phyloP scores from a whole-genome alignment of 2,113 vertebrate species.

The Ptilonorhynchus violaceus region DNA sequence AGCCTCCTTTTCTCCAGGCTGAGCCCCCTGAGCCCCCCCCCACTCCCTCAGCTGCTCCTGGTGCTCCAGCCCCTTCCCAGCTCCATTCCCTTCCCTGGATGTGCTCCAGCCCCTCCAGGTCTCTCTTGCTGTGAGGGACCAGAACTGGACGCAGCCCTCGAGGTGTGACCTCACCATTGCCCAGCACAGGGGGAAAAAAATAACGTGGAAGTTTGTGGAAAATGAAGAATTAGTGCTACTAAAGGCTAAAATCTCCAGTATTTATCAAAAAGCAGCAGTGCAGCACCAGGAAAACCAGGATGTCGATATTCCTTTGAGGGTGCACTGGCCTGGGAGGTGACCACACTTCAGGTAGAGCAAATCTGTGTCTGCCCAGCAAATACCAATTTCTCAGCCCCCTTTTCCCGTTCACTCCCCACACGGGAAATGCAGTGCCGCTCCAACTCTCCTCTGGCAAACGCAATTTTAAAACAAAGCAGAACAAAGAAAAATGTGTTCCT shows the following conservation, averaged over 20 bases:
- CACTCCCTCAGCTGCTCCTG: background rate
- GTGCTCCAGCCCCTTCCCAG: background rate
- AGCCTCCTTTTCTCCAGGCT: background rate
- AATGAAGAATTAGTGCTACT: background rate
- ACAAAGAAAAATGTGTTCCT: slow-evolving; percentile 60
- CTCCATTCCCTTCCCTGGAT: background rate
- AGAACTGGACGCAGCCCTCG: background rate
- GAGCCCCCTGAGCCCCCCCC: background rate
- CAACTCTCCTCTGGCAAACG: slow-evolving; percentile 11
- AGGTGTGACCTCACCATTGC: background rate
- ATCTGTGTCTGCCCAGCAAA: background rate
- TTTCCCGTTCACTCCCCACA: background rate
- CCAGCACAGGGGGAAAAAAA: background rate
- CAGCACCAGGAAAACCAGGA: background rate
- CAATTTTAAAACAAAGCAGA: slow-evolving; percentile 53
- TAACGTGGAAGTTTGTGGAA: background rate
- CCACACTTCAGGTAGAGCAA: background rate
- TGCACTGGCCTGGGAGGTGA: background rate
- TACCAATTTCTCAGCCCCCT: background rate
- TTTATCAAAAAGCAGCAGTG: slow-evolving; percentile 7
- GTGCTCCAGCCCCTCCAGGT: background rate
- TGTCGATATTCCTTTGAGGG: background rate
- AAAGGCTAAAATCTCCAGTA: background rate
- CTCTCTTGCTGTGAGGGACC: background rate
- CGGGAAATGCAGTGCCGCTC: background rate